These are phyloP conservation scores for Furnarius figulus DNA, from an alignment of 2,113 vertebrate species.

Conservation along the genomic window DNA sequence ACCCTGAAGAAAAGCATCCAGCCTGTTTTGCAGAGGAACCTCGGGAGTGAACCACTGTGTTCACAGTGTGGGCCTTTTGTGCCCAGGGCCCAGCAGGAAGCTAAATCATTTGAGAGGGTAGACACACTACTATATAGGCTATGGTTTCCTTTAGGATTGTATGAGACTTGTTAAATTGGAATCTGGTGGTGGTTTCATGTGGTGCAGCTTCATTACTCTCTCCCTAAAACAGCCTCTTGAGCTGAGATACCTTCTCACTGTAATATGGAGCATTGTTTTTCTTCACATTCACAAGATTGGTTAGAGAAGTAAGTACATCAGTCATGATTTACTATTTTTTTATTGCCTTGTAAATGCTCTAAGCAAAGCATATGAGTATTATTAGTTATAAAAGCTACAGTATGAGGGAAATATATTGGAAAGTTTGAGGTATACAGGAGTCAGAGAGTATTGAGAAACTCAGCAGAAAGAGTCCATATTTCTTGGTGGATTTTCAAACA, in stretches of 20 bases:
- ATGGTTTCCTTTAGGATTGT: not conserved
- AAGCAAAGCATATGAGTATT: constrained; percentile 11
- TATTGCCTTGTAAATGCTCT: constrained; percentile 36
- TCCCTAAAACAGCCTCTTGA: not conserved
- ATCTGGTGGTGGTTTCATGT: not conserved
- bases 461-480: not conserved
- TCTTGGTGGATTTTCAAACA: constrained; percentile 1
- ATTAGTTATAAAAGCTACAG: constrained; percentile 1
- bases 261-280: not conserved
- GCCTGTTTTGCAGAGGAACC: not conserved
- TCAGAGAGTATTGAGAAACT: not conserved
- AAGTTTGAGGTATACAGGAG: not conserved
- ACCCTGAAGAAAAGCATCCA: not conserved
- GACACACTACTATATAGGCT: not conserved
- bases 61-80: accelerated
- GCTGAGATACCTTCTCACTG: not conserved
- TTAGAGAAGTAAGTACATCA: constrained; percentile 3
- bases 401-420: constrained; percentile 19
- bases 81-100: not conserved
- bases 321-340: not conserved
- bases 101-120: not conserved
- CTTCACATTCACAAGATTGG: not conserved
- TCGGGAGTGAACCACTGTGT: accelerated
- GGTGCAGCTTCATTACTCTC: not conserved
- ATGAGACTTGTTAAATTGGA: not conserved